Conservation (phyloP, 2,797 vertebrate species). For the Leptatherina wallacei region DNA sequence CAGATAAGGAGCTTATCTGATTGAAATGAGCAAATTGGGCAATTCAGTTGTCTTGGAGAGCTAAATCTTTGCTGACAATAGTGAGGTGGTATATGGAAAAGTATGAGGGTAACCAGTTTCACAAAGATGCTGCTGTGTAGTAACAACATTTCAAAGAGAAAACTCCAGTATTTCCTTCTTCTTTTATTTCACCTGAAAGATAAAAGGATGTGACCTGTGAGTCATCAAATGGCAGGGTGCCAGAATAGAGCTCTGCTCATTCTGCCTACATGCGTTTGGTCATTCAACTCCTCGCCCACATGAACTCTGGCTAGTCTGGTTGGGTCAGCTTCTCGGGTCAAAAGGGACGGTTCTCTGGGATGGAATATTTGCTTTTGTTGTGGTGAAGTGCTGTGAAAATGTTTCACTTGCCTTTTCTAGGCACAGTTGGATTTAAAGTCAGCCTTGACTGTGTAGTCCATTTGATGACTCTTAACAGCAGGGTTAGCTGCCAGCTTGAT, state of each 20-base stretch:
- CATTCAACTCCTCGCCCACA: neutral
- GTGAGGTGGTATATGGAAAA: conserved; percentile 3
- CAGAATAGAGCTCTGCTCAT: conserved; percentile 8
- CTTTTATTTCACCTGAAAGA: neutral
- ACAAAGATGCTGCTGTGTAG: neutral
- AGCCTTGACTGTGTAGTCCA: conserved; percentile 1
- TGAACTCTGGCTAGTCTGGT: neutral
- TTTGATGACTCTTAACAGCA: neutral
- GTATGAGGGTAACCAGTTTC: neutral
- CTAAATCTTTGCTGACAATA: too few relatives aligned
- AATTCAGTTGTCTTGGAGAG: neutral
- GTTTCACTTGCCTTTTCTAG: conserved; percentile 3
- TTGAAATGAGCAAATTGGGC: conserved; percentile 13
- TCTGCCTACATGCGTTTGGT: conserved; percentile 7
- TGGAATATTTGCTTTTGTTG: conserved; percentile 6
- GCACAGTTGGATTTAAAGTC: neutral
- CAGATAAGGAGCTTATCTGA: conserved; percentile 19
- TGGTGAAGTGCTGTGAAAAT: conserved; percentile 4
- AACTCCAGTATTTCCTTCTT: neutral
- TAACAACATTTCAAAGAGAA: neutral
- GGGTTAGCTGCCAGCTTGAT: neutral
- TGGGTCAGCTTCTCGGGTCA: conserved; percentile 20
- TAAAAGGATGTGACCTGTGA: conserved; percentile 1
- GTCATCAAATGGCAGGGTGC: conserved; percentile 19
- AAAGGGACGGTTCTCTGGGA: conserved; percentile 2